A percentile compares a stretch with the other conserved stretches of the same genome.
Conservation (phyloP, 2,797 vertebrate species). For the Phylloscopus collybita region DNA sequence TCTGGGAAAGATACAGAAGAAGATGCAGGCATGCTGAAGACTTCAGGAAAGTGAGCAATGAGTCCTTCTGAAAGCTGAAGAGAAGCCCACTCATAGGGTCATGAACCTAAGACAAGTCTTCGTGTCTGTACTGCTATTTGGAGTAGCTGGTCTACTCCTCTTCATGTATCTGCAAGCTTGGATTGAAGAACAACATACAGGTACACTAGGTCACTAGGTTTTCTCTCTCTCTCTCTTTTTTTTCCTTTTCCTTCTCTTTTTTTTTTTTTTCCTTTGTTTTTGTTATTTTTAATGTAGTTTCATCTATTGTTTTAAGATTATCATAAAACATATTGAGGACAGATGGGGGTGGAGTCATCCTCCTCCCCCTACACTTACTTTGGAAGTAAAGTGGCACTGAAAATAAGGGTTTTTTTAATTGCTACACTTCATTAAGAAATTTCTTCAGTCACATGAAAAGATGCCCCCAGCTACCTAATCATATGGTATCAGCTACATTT, state of each 20-base stretch:
- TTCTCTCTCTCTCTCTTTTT: not conserved
- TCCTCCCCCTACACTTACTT: fast-evolving
- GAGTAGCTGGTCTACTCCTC: conserved; percentile 76
- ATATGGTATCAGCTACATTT: not conserved
- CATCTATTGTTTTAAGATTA: not conserved
- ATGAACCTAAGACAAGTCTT: conserved; percentile 79
- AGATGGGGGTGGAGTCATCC: not conserved
- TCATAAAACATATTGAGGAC: not conserved
- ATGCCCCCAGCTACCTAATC: not conserved
- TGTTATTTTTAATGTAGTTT: not conserved
- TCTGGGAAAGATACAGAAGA: not conserved
- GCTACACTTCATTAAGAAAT: not conserved
- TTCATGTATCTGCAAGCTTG: conserved; percentile 78
- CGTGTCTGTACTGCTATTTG: conserved; percentile 76
- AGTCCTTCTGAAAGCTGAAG: conserved; percentile 48
- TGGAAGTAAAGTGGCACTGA: not conserved
- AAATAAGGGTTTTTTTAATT: not conserved
- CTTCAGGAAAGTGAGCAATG: conserved; percentile 25
- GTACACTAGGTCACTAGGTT: conserved; percentile 16
- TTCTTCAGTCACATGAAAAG: not conserved
- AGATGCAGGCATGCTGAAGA: not conserved
- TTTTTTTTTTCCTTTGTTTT: not conserved
- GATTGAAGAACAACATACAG: conserved; percentile 74
- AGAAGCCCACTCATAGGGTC: conserved; percentile 62
- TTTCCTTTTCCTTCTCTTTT: not conserved